Conservation (phyloP, 2,113 vertebrate genomes). For the Ceyx cyanopectus region DNA sequence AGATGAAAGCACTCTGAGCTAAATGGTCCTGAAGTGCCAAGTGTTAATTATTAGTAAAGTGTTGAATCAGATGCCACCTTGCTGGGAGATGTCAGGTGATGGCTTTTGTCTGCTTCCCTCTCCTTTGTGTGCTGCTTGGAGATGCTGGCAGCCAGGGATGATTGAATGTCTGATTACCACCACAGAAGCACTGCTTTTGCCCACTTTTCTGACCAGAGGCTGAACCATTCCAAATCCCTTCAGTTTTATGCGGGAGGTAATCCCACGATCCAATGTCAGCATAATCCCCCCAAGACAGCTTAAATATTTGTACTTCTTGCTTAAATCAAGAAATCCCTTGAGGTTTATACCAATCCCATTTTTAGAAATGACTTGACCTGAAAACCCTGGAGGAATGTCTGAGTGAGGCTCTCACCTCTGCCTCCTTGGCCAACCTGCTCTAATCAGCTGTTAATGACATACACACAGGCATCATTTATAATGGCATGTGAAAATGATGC, state of each 20-base stretch:
- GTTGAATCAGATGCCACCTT: conserved; percentile 6
- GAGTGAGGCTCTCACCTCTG: conserved; percentile 60
- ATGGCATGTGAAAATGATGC: conserved; percentile 67
- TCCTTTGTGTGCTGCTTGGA: conserved; percentile 54
- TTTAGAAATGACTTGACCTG: conserved; percentile 64
- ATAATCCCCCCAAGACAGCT: conserved; percentile 76
- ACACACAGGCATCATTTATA: conserved; percentile 69
- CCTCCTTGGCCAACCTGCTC: conserved; percentile 52
- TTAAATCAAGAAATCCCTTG: conserved; percentile 76
- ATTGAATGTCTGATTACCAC: conserved; percentile 74
- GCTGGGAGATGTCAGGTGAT: not conserved
- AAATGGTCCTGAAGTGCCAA: not conserved
- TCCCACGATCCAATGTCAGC: conserved; percentile 76
- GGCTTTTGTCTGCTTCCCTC: conserved; percentile 8
- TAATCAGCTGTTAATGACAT: conserved; percentile 65
- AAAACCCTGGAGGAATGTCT: conserved; percentile 59
- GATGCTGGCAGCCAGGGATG: conserved; percentile 31
- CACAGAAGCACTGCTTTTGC: conserved; percentile 59
- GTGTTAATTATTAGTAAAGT: conserved; percentile 14
- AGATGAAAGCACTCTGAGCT: not conserved
- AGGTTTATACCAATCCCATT: conserved; percentile 71
- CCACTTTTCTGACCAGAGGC: conserved; percentile 71
- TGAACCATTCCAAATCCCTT: conserved; percentile 70
- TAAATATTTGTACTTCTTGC: conserved; percentile 77
- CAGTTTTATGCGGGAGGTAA: conserved; percentile 74